Conservation (phyloP, 2,888 invertebrate genomes). For the Stenotaenia linearis region DNA sequence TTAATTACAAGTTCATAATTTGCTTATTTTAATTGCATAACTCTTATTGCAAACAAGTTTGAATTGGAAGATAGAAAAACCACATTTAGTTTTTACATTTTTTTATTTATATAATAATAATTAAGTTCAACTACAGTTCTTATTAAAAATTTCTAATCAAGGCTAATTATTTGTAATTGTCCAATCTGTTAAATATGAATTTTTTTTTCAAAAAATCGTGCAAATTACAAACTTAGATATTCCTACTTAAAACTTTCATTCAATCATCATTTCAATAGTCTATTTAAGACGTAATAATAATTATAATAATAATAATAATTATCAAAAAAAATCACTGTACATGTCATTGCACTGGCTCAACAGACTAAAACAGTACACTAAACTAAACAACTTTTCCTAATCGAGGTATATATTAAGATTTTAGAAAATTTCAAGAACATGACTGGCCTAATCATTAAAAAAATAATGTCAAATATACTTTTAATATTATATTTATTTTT, state of each 20-base stretch:
- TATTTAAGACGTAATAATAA: background rate
- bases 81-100: background rate
- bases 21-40: background rate
- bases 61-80: background rate
- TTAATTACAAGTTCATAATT: background rate
- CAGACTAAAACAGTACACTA: slow-evolving; percentile 18
- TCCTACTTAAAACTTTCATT: background rate
- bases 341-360: slow-evolving; percentile 24
- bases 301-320: background rate
- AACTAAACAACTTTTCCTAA: background rate
- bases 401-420: background rate
- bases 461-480: background rate
- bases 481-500: background rate
- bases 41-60: background rate
- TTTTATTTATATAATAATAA: background rate
- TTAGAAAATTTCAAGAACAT: background rate
- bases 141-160: background rate
- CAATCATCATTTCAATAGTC: background rate
- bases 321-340: slow-evolving; percentile 1
- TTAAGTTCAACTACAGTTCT: background rate
- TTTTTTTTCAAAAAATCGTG: background rate
- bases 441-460: background rate
- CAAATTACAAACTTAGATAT: slow-evolving; percentile 5
- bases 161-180: background rate
- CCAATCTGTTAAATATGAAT: background rate